Base-by-base conservation (phyloP, 2,113 vertebrate species). In the Numida meleagris region DNA sequence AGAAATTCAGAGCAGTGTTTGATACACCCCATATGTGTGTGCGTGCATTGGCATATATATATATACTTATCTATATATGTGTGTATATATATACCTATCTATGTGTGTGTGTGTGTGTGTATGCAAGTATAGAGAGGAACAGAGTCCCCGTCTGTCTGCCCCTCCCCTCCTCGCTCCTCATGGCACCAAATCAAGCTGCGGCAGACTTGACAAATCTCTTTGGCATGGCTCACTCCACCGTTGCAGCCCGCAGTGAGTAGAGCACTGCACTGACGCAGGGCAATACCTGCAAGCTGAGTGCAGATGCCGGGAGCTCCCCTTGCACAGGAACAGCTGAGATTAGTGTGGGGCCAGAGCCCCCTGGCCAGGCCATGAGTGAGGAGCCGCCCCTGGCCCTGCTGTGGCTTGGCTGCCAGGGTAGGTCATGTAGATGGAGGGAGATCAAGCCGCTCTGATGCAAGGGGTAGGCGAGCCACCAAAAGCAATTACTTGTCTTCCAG, bases 181-280 rank as follows among this genome's bases (percentile, higher is more conserved):
- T 97, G 97, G 97, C 97, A 97, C 89, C 95, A 94, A 96, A 92
- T 97, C 97, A 98, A 97, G 93, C 97, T 98, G 98, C 89, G 88
- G 97, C 97, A 98, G 96, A 97, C 96, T 96, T 97, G 97, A 98
- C 90, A 97, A 97, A 98, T 98, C 97, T 97, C 91, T 97, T 96
- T 98, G 98, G 97, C 98, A 97, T 7, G 78, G 95, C 46, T 95
- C 31, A 14, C 87, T 96, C 96, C 80, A 68, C 93, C 11, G 36
- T 71, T 95, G 95, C 96, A 95, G 95, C 90, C 84, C 9, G 48
- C 92, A 91, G 86, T 9, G 48, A 61, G 88, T 4, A 0, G 88
- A 94, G 87, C 57, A 20, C 85, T 0, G 21, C 25, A 4, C 51
- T 84, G 94, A 78, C 7, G 7, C 59, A 25, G 78, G 53, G 65